A percentile compares a stretch with the other conserved stretches of the same genome.
These are phyloP conservation scores for Gastracanthus pulcherrimus DNA, from an alignment of 2,888 invertebrate genomes.

Conservation along the genomic window DNA sequence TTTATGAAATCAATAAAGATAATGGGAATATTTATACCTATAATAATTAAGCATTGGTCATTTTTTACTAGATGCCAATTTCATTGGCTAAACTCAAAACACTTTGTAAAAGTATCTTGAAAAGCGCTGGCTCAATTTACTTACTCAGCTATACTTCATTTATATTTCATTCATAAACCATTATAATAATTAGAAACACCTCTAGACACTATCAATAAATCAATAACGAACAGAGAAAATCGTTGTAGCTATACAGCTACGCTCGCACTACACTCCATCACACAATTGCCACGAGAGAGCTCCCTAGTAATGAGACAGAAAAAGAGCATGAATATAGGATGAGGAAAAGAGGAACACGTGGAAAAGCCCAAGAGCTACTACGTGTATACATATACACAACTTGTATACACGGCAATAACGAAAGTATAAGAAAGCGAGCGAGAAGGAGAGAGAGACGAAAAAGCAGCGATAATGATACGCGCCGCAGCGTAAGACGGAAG, in stretches of 20 bases:
- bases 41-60: too few species aligned
- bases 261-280: too few species aligned
- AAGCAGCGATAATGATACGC: slow-evolving; percentile 53
- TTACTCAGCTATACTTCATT: not conserved
- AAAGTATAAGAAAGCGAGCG: too few species aligned
- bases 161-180: not conserved
- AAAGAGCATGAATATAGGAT: not conserved
- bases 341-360: not conserved
- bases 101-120: too few species aligned
- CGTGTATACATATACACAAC: not conserved
- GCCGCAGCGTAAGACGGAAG: slow-evolving; percentile 47
- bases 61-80: too few species aligned
- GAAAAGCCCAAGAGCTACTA: not conserved
- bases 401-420: not conserved
- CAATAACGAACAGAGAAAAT: not conserved
- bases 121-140: not conserved
- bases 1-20: too few species aligned
- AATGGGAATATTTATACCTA: too few species aligned
- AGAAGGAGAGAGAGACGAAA: slow-evolving; percentile 22
- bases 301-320: not conserved
- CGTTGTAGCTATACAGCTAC: too few species aligned
- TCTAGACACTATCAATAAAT: not conserved
- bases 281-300: slow-evolving; percentile 12
- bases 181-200: not conserved
- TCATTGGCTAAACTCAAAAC: too few species aligned